Evolutionary conservation across 2,797 vertebrate genomes (phyloP), one percentile per base, ranked within the genome.

Genomic region (Smutsia gigantea): DNA sequence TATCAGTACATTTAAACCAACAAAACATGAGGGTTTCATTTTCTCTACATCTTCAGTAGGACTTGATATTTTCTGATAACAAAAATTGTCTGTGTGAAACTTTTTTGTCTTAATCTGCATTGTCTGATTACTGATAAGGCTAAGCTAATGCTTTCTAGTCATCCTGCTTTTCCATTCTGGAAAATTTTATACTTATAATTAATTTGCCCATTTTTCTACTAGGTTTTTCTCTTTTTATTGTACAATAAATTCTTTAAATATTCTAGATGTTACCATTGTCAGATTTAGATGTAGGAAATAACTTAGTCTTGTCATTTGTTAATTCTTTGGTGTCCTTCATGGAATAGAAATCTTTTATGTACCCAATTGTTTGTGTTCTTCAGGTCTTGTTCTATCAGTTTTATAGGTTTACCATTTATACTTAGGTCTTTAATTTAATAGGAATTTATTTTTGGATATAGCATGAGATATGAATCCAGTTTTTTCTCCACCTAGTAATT

Each of bases 191-290:
- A 79, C 42, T 71, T 94, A 42, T 4, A 61, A 51, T 93, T 4
- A 61, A 51, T 93, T 86, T 88, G n/a, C 31, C 78, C 37, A 18
- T 71, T 78, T 72, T 90, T 72, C 39, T 74, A 7, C 61, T 87
- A 23, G 25, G 75, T 61, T 90, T 96, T 90, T 86, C 55, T 61
- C 55, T 93, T 95, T 87, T 39, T 84, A 46, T 46, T 64, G n/a
- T 72, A 42, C 51, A 68, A 61, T 19, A 86, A 72, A 42, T 81
- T 86, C 5, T 83, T 63, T 78, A 25, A 81, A 25, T 19, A 68
- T 29, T 79, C 57, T 84, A 51, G 17, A 71, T 91, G 12, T n/a
- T 29, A 51, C 46, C 46, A 69, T 87, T 87, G 46, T 92, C 39
- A 57, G 29, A 7, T 53, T 88, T 29, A 85, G 64, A 34, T 31